These are phyloP conservation scores for Euplexia lucipara DNA, from an alignment of 2,888 invertebrate species.

Conservation along the genomic window DNA sequence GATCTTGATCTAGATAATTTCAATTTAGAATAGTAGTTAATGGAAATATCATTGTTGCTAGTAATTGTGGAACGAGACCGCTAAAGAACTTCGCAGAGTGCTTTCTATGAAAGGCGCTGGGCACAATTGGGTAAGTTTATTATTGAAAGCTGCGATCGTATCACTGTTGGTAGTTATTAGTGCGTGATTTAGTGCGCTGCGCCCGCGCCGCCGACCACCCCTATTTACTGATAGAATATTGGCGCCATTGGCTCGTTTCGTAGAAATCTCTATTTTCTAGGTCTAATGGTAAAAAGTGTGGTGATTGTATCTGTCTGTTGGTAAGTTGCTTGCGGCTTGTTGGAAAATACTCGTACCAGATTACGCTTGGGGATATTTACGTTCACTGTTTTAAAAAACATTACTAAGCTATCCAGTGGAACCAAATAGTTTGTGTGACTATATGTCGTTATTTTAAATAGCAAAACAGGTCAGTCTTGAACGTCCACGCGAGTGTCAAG, in stretches of 20 bases:
- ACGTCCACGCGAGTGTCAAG: too few species aligned
- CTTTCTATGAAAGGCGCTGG: constrained; percentile 83
- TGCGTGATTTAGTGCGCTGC: constrained; percentile 84
- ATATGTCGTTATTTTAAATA: too few species aligned
- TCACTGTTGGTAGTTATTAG: constrained; percentile 87
- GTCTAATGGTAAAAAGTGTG: constrained; percentile 51
- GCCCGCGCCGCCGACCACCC: constrained; percentile 80
- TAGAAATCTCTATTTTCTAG: constrained; percentile 68
- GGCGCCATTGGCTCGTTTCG: constrained; percentile 66
- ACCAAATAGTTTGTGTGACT: too few species aligned
- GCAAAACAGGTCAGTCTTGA: too few species aligned
- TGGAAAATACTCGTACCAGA: constrained; percentile 18
- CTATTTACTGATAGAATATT: constrained; percentile 80
- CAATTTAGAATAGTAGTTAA: constrained; percentile 76
- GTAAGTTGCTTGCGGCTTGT: constrained; percentile 11
- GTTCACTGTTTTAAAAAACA: not conserved
- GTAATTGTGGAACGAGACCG: constrained; percentile 83
- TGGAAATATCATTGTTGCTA: constrained; percentile 83
- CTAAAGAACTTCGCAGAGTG: constrained; percentile 80
- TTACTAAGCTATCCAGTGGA: too few species aligned
- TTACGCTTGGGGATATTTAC: constrained; percentile 9
- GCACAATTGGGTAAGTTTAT: constrained; percentile 85
- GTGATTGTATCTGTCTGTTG: constrained; percentile 32
- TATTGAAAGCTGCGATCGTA: constrained; percentile 89
- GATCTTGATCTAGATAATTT: constrained; percentile 73